Evolutionary conservation across 2,113 vertebrate genomes (phyloP), one percentile per base, ranked within the genome.

Genomic region (Anarhynchus alexandrinus): DNA sequence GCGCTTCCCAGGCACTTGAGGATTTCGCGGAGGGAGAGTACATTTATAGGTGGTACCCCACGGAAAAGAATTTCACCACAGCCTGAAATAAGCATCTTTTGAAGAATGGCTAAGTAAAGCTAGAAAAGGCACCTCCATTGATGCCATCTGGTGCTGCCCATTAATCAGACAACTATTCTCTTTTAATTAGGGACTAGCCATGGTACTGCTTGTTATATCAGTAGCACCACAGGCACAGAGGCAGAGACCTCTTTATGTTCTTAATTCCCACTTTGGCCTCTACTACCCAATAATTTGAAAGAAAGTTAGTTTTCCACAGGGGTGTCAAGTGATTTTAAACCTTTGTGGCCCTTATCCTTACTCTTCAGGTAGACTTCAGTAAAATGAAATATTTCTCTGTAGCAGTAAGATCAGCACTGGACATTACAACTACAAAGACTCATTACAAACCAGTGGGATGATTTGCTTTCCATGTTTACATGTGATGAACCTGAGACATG

Each of bases 81-180:
- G 49, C 12, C 70, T 54, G 66, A 91, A 96, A 96, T 82, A 82
- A 72, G 52, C 10, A 43, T 64, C 91, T 96, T 96, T 76, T 69
- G 36, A 93, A 89, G 82, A 87, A 93, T 27, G 40, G 58, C 40
- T 72, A 82, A 87, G 36, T 70, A 71, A 86, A 91, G 69, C 89
- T 91, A 80, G 94, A 82, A 92, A 80, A 69, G 54, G 40, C 66
- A 87, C 62, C 34, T 77, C 70, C 2, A 10, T 58, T 94, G 78
- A 69, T 91, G 82, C 62, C 89, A 94, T 93, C 91, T 97, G 94
- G 78, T 91, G 51, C 71, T 87, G 66, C 74, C 78, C 77, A 43
- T 87, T 94, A 95, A 87, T 77, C 66, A 82, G 64, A 92, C 42
- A 95, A 80, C 29, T 74, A 84, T 85, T 89, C 29, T 90, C 49